Base-by-base conservation (phyloP, 2,888 invertebrate species). In the Adelphocoris suturalis region DNA sequence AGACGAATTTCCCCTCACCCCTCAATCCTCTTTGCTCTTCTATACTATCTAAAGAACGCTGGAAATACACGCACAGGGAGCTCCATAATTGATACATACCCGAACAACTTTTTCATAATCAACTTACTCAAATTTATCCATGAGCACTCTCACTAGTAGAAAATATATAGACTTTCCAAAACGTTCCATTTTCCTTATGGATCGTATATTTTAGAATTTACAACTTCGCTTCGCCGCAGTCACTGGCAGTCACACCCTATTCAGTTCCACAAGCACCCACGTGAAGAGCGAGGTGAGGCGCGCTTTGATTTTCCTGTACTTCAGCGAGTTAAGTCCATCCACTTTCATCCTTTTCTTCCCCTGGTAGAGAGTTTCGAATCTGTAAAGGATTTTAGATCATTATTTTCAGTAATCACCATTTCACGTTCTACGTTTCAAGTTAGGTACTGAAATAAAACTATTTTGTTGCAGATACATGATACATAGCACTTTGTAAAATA, bases 321-420 rank as follows among this genome's bases (percentile, higher is more conserved):
- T 95, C 82, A 98, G 95, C 92, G 96, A 97, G 92, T 96, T 97
- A 86, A 98, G 94, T 11, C 99, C 99, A 93, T 99, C 98, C 91
- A 96, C 96, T 91, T 96, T 95, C 93, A 96, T 97, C 92, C 97
- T 95, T 93, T 96, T 96, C 92, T 96, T 96, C 19, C 98, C 98
- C 92, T 96, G 96, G 91, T 96, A 96, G 86, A 99, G 94, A 92
- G 97, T 95, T 93, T 98, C 97, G 93, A 97, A 97, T 93, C 98
- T 98, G 52, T 52, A 52, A 52, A 37, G 37, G 37, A 37, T 37
- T 37, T 37, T 37, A 37, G 37, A 37, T 37, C 2, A 7, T 37
- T 37, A 37, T 37, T 37, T 7, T 37, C 37, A 37, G 37, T 37
- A 37, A 37, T 4, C 2, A 37, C 37, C 37, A 37, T 37, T 37